These are phyloP conservation scores for Hyperoplus immaculatus DNA, from an alignment of 2,797 vertebrate species.

Conservation along the genomic window DNA sequence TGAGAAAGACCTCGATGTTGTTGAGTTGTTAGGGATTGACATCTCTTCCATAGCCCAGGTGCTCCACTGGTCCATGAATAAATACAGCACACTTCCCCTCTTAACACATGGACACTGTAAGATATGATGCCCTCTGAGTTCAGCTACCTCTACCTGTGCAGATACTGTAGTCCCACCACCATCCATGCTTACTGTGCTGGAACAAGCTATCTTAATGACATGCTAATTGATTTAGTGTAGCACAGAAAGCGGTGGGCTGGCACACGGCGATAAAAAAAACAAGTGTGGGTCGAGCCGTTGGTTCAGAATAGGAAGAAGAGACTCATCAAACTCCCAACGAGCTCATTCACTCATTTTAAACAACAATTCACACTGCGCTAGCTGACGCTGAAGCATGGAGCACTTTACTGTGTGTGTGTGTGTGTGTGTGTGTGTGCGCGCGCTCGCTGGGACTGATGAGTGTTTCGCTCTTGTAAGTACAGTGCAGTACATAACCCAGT, in stretches of 20 bases:
- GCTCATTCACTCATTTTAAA: conserved; percentile 71
- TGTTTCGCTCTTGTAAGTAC: conserved; percentile 31
- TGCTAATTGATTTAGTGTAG: conserved; percentile 83
- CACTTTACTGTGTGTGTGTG: conserved; percentile 59
- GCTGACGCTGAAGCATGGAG: conserved; percentile 58
- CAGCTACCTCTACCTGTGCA: conserved; percentile 57
- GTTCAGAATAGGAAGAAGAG: conserved; percentile 75
- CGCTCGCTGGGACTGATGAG: not conserved
- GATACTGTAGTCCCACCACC: conserved; percentile 80
- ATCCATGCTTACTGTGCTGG: conserved; percentile 78
- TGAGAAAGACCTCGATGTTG: conserved; percentile 29
- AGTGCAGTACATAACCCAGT: conserved; percentile 30
- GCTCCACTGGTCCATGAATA: conserved; percentile 42
- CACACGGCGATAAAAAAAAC: conserved; percentile 88
- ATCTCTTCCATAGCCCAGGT: conserved; percentile 34
- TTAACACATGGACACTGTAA: conserved; percentile 53
- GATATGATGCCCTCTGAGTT: conserved; percentile 74
- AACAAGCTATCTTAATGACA: conserved; percentile 84
- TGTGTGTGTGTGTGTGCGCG: not conserved
- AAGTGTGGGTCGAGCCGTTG: conserved; percentile 71
- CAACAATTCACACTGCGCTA: conserved; percentile 71
- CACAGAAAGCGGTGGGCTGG: conserved; percentile 80
- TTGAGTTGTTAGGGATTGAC: conserved; percentile 19
- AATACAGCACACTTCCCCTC: conserved; percentile 39
- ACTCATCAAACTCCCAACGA: conserved; percentile 72